Evolutionary conservation across 1,140 invertebrate species (phyloP), one percentile per base, ranked within the genome.

Genomic region (Drosophila pseudoananassae): DNA sequence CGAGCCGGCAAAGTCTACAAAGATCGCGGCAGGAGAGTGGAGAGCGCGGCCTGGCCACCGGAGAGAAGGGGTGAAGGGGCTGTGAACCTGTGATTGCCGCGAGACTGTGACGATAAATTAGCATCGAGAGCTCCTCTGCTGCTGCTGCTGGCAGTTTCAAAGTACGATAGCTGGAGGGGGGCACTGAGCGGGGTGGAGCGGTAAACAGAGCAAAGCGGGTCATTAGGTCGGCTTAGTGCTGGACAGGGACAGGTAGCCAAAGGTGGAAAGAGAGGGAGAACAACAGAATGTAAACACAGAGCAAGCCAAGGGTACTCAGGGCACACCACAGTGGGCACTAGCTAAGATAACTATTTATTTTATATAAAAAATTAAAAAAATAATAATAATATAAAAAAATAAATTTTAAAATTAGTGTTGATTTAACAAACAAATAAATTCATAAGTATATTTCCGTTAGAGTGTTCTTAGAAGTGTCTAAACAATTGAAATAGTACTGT

Each of bases 31-130:
- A 20, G n/a, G 17, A 53, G 27, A 64, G 17, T 14, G 70, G 17
- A 7, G 47, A 27, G 4, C 4, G 17, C 0, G 2, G 38, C 10
- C 9, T 17, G n/a, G 7, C 5, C 15, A 25, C 0, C 1, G 15
- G 8, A 3, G 6, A 14, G 14, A 14, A 31, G 52, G 12, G 4
- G 31, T 8, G 33, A n/a, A n/a, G n/a, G 23, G 25, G 31, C 12
- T 8, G 25, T 81, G 69, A 77, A 85, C 69, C 82, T 87, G 83
- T 77, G 77, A 77, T 87, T 84, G 77, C 49, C 57, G 59, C 70
- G 51, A 50, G 59, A 76, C 71, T 76, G 71, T 75, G 71, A 81
- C 81, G 82, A 87, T 87, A 85, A 85, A 85, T 85, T 85, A 78
- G 78, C 81, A 85, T 82, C 80, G 83, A 66, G 75, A 66, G 75